A percentile compares a stretch with the other conserved stretches of the same genome.
phyloP scores from a whole-genome alignment of 1,140 invertebrate genomes.

The Penaeus indicus region DNA sequence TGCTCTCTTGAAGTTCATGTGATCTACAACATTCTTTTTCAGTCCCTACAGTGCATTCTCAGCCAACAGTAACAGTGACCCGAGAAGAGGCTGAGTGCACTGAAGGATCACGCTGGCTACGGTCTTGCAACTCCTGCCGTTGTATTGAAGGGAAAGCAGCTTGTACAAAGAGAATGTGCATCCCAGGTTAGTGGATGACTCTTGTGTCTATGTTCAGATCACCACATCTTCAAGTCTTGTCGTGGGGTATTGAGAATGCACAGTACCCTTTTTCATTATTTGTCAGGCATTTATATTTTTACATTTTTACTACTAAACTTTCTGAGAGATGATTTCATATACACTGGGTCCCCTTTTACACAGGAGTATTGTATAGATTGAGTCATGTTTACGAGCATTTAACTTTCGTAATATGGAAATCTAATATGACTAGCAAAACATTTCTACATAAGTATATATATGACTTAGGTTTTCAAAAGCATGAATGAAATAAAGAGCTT shows the following conservation, averaged over 20 bases:
- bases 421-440: too few species aligned
- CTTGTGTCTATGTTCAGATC: background rate
- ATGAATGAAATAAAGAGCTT: too few species aligned
- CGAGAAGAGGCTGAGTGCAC: background rate
- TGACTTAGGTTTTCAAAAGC: too few species aligned
- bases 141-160: conserved; percentile 18
- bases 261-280: background rate
- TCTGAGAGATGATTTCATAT: too few species aligned
- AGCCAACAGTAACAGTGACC: too few species aligned
- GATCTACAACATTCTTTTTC: background rate
- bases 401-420: too few species aligned
- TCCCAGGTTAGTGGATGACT: conserved; percentile 23
- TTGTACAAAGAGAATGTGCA: conserved; percentile 13
- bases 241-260: too few species aligned
- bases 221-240: background rate
- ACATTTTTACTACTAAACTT: background rate
- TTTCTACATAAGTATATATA: too few species aligned
- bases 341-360: too few species aligned
- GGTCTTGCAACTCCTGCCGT: conserved; percentile 49
- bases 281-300: background rate
- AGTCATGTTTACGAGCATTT: too few species aligned
- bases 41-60: too few species aligned
- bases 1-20: background rate
- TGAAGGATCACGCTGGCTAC: conserved; percentile 34
- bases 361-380: too few species aligned